Base-by-base conservation (phyloP, 30 jellyfish, hydroid and myxozoan species). In the Aurelia aurita region DNA sequence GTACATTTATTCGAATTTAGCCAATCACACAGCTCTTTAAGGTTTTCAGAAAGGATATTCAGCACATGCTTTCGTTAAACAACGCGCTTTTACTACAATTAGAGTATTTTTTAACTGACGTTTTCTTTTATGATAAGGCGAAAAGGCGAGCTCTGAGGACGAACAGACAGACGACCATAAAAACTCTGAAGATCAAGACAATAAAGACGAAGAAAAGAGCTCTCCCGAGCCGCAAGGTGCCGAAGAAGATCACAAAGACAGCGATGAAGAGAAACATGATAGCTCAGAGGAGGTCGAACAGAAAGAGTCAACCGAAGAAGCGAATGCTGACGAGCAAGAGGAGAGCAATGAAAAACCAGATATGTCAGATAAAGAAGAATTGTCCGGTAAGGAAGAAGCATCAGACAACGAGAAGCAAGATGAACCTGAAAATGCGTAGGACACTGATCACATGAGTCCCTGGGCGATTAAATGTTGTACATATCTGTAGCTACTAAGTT, bases 101-200 rank as follows among this genome's bases (percentile, higher is more conserved):
- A 58, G 69, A 14, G 6, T 19, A 6, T 15, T 23, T 58, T 8
- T 13, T 22, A 19, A 64, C 26, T 29, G 49, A 64, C 25, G 34
- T 19, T 9, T 19, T 13, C 88, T 10, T 75, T 34, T 39, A 8
- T 8, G 51, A 39, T 39, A 14, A 39, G 45, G 44, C 5, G 70
- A 84, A 51, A 34, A n/a, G 8, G 70, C 51, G 6, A 58, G 19
- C 45, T 55, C 71, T 10, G 65, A 84, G 19, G 74, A 43, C 21
- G 90, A 63, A 47, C 28, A 47, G 51, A 69, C 64, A 49, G 89
- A 54, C n/a, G 47, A 26, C 14, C 51, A 39, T 39, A 39, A 15
- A 20, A 64, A 16, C 35, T 61, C 26, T 68, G 84, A 69, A 10
- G 46, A 69, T n/a, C 29, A 45, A 58, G 53, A 22, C 49, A 78